Percentiles rank a stretch among this genome's conserved stretches.
These are phyloP conservation scores for Parazoanthus darwini DNA, from an alignment of 92 coral and sea anemone species.

Conservation along the genomic window DNA sequence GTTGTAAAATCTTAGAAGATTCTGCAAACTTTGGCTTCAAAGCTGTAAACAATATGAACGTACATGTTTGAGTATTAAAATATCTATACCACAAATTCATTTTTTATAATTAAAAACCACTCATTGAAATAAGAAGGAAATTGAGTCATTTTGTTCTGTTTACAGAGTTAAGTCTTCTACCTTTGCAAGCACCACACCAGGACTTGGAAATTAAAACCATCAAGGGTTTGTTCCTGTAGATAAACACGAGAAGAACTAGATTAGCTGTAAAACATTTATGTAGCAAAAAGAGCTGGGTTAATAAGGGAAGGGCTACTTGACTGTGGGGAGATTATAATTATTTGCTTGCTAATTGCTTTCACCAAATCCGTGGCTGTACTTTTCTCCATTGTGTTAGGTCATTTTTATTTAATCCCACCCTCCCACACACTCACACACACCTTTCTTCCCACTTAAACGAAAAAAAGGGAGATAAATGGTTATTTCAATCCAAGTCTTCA, in stretches of 20 bases:
- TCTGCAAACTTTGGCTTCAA: constrained; percentile 31
- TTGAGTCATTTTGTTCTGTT: neutral
- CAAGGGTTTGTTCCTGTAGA: constrained; percentile 28
- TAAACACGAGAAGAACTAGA: neutral
- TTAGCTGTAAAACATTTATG: too few species aligned
- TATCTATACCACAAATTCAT: neutral
- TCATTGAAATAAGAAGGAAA: too few species aligned
- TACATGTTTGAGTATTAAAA: neutral
- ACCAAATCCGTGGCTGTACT: too few species aligned
- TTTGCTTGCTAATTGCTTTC: too few species aligned
- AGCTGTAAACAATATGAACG: neutral
- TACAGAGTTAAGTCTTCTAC: neutral
- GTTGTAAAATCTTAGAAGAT: constrained; percentile 26
- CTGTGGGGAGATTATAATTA: neutral
- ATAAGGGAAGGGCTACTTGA: too few species aligned
- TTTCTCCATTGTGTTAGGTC: too few species aligned
- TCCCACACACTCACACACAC: too few species aligned
- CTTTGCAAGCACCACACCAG: constrained; percentile 49
- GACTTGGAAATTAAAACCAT: constrained; percentile 38
- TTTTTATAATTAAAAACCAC: neutral
- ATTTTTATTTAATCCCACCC: too few species aligned
- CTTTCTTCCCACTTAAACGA: too few species aligned
- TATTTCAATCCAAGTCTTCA: too few species aligned
- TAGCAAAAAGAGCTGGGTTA: too few species aligned
- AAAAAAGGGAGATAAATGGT: too few species aligned